These are phyloP conservation scores for Trachymyrmex septentrionalis DNA, from an alignment of 1,140 invertebrate genomes.

Conservation along the genomic window DNA sequence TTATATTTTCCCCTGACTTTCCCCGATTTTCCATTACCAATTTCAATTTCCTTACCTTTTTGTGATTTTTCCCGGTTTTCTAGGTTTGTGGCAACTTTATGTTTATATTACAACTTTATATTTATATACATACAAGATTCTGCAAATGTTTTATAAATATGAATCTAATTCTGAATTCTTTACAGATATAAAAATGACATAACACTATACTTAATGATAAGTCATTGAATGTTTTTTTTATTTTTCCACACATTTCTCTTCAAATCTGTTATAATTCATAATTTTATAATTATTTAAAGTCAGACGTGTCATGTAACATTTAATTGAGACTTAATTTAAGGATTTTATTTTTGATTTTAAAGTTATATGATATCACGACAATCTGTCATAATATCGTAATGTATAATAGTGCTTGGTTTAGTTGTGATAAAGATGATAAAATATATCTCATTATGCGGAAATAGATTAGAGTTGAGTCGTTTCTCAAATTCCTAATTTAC, in stretches of 20 bases:
- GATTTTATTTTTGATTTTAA: not conserved
- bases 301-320: not conserved
- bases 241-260: not conserved
- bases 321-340: not conserved
- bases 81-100: too few species aligned
- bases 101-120: too few species aligned
- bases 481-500: conserved; percentile 5
- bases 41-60: too few species aligned
- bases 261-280: not conserved
- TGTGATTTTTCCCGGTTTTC: too few species aligned
- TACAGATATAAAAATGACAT: not conserved
- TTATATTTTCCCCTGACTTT: too few species aligned
- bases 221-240: not conserved
- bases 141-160: not conserved
- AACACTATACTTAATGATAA: not conserved
- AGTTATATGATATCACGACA: not conserved
- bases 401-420: not conserved
- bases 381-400: too few species aligned
- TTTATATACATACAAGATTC: not conserved
- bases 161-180: not conserved
- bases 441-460: not conserved
- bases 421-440: not conserved
- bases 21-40: too few species aligned
- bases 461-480: not conserved
- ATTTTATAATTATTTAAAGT: not conserved